phyloP scores from a whole-genome alignment of 2,797 vertebrate species.

The Serranus cabrilla region DNA sequence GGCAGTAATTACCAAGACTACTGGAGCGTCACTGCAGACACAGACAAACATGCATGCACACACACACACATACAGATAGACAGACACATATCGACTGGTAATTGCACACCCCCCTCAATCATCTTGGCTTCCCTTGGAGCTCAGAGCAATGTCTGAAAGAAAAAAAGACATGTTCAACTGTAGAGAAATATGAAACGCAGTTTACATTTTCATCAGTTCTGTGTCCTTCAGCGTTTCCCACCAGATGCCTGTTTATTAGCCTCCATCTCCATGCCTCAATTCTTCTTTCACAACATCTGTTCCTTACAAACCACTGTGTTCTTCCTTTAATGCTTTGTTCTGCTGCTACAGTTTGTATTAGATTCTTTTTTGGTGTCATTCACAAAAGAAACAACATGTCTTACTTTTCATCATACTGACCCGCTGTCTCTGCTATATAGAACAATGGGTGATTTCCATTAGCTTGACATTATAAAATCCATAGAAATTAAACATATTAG shows the following conservation, averaged over 20 bases:
- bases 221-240: conserved; percentile 57
- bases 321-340: conserved; percentile 6
- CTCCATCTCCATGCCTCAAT: conserved; percentile 32
- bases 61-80: conserved; percentile 43
- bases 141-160: conserved; percentile 37
- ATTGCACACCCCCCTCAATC: conserved; percentile 60
- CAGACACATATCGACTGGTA: conserved; percentile 61
- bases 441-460: neutral
- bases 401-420: no score
- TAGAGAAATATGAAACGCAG: conserved; percentile 44
- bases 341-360: neutral
- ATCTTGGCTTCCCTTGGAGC: conserved; percentile 40
- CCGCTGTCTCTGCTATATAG: neutral
- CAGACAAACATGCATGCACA: conserved; percentile 32
- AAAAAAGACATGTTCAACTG: conserved; percentile 49
- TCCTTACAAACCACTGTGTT: conserved; percentile 15
- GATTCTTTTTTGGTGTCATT: neutral
- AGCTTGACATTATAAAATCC: neutral
- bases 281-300: conserved; percentile 48
- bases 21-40: conserved; percentile 62
- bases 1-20: conserved; percentile 76
- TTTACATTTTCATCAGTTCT: conserved; percentile 62
- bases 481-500: neutral
- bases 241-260: conserved; percentile 63
- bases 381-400: no score